Evolutionary conservation across 2,113 vertebrate species (phyloP).

Genomic region (Elephas maximus): DNA sequence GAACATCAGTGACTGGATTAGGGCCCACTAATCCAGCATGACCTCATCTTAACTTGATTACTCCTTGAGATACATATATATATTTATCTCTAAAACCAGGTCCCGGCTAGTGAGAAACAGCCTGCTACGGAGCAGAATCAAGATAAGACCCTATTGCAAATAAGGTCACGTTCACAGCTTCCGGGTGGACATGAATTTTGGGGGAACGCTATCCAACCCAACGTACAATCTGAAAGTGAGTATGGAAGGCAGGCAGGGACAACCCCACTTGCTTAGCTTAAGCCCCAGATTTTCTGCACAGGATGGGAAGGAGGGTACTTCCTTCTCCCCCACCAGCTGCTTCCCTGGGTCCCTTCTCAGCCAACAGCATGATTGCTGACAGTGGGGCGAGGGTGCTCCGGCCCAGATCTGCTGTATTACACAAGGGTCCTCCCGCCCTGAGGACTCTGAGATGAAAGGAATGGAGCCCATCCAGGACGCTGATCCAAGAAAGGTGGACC

Average conservation of each 20-base stretch:
- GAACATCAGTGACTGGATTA: not conserved
- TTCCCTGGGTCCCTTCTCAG: not conserved
- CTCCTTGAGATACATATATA: not conserved
- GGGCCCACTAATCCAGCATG: not conserved
- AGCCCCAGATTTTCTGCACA: not conserved
- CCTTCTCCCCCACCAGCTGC: not conserved
- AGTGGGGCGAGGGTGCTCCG: accelerated
- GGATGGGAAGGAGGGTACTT: accelerated
- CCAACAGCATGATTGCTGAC: accelerated
- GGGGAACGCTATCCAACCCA: not conserved
- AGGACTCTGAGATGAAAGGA: not conserved
- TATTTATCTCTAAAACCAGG: not conserved
- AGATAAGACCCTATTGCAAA: not conserved
- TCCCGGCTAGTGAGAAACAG: not conserved
- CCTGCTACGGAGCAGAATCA: not conserved
- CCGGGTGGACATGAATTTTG: not conserved
- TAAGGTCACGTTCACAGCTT: not conserved
- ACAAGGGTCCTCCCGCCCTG: accelerated
- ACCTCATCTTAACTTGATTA: not conserved
- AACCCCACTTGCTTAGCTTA: not conserved
- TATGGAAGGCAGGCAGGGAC: not conserved
- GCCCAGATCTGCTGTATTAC: not conserved
- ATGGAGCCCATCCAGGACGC: not conserved
- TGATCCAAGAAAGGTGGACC: not conserved
- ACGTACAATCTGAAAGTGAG: not conserved